Evolutionary conservation across 2,888 invertebrate species (phyloP).

Genomic region (Belgica antarctica): DNA sequence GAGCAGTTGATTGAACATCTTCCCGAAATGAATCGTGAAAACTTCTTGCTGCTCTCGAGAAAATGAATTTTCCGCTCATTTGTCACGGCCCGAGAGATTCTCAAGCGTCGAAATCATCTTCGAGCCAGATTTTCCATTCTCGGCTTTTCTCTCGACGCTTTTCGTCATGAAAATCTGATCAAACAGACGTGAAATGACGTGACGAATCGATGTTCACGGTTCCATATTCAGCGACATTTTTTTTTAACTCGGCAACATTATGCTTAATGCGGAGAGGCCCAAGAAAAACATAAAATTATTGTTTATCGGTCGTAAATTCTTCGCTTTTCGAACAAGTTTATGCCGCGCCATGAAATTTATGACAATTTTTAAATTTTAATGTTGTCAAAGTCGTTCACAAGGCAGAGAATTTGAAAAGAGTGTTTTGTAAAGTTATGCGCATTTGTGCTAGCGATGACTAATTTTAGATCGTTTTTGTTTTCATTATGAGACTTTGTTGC

Average conservation of each 20-base stretch:
- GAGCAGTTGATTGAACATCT: constrained; percentile 1
- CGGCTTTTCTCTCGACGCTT: not conserved
- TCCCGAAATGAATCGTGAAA: constrained; percentile 1
- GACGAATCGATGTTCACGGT: not conserved
- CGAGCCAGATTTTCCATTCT: too few species aligned
- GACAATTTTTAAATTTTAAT: constrained; percentile 11
- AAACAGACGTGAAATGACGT: not conserved
- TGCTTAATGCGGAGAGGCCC: not conserved
- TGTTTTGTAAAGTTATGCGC: not conserved
- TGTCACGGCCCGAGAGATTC: not conserved
- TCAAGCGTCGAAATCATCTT: too few species aligned
- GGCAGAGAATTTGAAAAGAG: not conserved
- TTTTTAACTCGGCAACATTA: not conserved
- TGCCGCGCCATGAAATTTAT: constrained; percentile 1
- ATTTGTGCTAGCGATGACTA: constrained; percentile 27
- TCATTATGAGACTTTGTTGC: not conserved
- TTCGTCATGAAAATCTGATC: not conserved
- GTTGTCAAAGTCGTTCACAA: constrained; percentile 11
- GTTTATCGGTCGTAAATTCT: not conserved
- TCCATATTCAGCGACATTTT: not conserved
- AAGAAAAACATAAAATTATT: not conserved
- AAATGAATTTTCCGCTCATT: constrained; percentile 12
- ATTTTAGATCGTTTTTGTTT: constrained; percentile 7
- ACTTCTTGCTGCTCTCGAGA: constrained; percentile 1
- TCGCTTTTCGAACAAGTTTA: not conserved